Evolutionary conservation across 2,888 invertebrate genomes (phyloP), one percentile per base, ranked within the genome.

Genomic region (Sicus ferrugineus): DNA sequence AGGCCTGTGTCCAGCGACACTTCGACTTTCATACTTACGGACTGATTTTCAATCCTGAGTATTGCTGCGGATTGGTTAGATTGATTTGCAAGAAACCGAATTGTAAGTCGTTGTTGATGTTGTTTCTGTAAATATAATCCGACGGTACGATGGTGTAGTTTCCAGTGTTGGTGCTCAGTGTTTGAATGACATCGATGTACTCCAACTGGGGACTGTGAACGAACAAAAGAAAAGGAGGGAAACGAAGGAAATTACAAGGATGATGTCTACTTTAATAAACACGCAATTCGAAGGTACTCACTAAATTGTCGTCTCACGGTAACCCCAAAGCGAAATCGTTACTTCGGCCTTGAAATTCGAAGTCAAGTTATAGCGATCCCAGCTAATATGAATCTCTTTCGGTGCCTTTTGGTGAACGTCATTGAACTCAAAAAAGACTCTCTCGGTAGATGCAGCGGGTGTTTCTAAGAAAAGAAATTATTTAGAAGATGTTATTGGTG

Each of bases 11-110:
- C 11, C 9, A 14, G 19, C 19, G 9, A 3, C 19, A 16, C 46
- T 6, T n/a, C 19, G n/a, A 9, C 46, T 31, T 26, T 21, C 21
- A 69, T 82, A 90, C 92, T 91, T 86, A 93, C 92, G 94, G 93
- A 64, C 92, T 90, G 75, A 91, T 88, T 4, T 88, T 81, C 59
- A 92, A 85, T 48, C 89, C 89, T 59, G 89, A 89, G 77, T 89
- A 90, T 58, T 89, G 88, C 70, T 88, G 87, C 1, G 95, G 92
- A 59, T 92, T 91, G 0, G 95, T 95, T 72, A 96, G 85, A 84
- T 95, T 96, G 70, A 96, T 93, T 83, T 93, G 93, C 63, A 95
- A 87, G 78, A 95, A 95, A 50, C 95, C 96, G 80, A 95, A 95
- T 80, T 92, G 90, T 87, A 94, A 89, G 76, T 94, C 93, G 63